Evolutionary conservation across 2,888 invertebrate species (phyloP), one percentile per base, ranked within the genome.

Genomic region (Lymantria monacha): DNA sequence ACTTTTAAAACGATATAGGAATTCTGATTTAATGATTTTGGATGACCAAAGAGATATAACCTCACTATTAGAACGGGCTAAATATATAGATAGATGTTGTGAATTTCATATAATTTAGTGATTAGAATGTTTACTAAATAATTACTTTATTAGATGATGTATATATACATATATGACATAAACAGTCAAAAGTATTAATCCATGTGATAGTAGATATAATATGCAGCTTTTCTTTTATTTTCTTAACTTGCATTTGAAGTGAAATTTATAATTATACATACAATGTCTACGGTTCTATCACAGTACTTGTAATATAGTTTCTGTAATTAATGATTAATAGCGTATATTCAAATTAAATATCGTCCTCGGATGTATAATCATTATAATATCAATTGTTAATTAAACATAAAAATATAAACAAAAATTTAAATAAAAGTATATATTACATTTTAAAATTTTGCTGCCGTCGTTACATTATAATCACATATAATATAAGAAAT

Each of bases 141-240:
- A 74, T 79, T 78, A 73, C 46, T 52, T n/a, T 57, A 40, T 33
- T 33, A 33, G 10, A 45, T 37, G 44, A 33, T 50, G 66, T 63
- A 10, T 68, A 55, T 74, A 70, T 69, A 55, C 76, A 65, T 79
- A 70, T 74, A 72, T 78, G 71, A 76, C 69, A 75, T 74, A 71
- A 66, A 68, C 79, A 80, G 84, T 77, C 83, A 80, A 72, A 85
- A 83, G 85, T 87, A 87, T 87, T 81, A 83, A 85, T 88, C 77
- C 83, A 87, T 90, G 89, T 90, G 90, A 90, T 90, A 90, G 86
- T 89, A 90, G 89, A 70, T 74, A 71, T 77, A 76, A 68, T 72
- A 57, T 62, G 69, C 51, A 63, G 57, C 57, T 66, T 65, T 67
- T 61, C 40, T 51, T 64, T 66, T 53, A 55, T 54, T n/a, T n/a